Percentiles rank a stretch among this genome's conserved stretches.
Evolutionary conservation across 2,113 vertebrate species (phyloP).

Genomic region (Sardina pilchardus): DNA sequence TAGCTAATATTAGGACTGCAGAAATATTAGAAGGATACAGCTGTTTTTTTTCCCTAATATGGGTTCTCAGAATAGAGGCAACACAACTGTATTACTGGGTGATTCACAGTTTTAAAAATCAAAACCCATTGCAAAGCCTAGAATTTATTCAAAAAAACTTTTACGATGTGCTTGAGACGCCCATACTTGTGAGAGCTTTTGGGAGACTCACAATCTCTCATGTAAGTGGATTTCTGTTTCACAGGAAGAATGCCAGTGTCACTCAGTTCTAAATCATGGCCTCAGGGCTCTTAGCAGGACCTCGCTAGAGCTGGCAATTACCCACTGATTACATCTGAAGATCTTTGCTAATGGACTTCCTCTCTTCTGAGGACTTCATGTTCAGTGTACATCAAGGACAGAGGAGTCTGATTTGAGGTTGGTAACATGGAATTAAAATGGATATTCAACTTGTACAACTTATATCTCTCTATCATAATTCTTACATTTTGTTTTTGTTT

Average conservation of each 20-base stretch:
- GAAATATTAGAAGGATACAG: neutral
- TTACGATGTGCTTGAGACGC: neutral
- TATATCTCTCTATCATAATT: neutral
- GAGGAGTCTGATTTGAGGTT: slow-evolving; percentile 33
- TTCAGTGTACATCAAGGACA: slow-evolving; percentile 62
- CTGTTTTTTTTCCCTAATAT: too few relatives aligned
- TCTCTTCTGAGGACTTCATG: slow-evolving; percentile 59
- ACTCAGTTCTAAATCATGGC: slow-evolving; percentile 57
- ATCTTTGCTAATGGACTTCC: slow-evolving; percentile 69
- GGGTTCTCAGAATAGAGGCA: too few relatives aligned
- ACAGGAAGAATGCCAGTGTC: slow-evolving; percentile 53
- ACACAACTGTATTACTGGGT: neutral
- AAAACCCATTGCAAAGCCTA: neutral
- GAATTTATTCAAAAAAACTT: too few relatives aligned
- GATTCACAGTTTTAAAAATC: neutral
- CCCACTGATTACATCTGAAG: slow-evolving; percentile 63
- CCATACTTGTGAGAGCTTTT: neutral
- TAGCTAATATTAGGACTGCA: neutral
- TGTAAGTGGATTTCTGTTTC: slow-evolving; percentile 45
- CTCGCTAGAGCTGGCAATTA: slow-evolving; percentile 67
- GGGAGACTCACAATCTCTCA: slow-evolving; percentile 24
- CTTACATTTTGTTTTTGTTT: neutral
- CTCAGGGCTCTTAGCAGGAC: slow-evolving; percentile 41
- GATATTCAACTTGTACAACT: neutral
- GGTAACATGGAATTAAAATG: neutral